phyloP scores from a whole-genome alignment of 2,797 vertebrate genomes.

The Artibeus jamaicensis region DNA sequence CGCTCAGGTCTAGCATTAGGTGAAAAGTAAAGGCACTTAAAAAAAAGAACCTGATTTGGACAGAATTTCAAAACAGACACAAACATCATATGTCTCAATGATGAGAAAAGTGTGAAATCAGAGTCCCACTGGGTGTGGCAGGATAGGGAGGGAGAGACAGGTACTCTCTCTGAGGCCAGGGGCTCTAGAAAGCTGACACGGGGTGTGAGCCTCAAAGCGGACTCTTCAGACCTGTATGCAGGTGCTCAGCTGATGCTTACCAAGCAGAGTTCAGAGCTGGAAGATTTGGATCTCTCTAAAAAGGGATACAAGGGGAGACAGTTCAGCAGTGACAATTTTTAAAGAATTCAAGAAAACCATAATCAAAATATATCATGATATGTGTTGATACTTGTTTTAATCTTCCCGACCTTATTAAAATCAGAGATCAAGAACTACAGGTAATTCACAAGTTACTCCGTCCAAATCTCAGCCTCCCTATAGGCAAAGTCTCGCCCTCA shows the following conservation, averaged over 20 bases:
- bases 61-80: background rate
- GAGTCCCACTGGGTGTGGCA: conserved; percentile 4
- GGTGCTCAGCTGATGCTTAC: background rate
- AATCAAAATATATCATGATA: background rate
- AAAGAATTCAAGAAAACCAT: background rate
- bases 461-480: background rate
- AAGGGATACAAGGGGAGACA: background rate
- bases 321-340: background rate
- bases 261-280: background rate
- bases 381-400: background rate
- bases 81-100: background rate
- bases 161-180: background rate
- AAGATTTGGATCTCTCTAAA: background rate
- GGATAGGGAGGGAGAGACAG: background rate
- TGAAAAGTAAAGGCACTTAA: background rate
- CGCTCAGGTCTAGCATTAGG: background rate
- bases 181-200: background rate
- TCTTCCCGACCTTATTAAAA: background rate
- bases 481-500: background rate
- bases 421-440: conserved; percentile 18
- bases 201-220: background rate
- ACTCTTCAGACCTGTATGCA: background rate
- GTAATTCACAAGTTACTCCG: background rate
- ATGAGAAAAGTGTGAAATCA: conserved; percentile 32
- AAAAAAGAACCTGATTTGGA: conserved; percentile 21